Percentiles rank a stretch among this genome's conserved stretches.
These are phyloP conservation scores for Halcyon smyrnensis DNA, from an alignment of 2,797 vertebrate species.

Conservation along the genomic window DNA sequence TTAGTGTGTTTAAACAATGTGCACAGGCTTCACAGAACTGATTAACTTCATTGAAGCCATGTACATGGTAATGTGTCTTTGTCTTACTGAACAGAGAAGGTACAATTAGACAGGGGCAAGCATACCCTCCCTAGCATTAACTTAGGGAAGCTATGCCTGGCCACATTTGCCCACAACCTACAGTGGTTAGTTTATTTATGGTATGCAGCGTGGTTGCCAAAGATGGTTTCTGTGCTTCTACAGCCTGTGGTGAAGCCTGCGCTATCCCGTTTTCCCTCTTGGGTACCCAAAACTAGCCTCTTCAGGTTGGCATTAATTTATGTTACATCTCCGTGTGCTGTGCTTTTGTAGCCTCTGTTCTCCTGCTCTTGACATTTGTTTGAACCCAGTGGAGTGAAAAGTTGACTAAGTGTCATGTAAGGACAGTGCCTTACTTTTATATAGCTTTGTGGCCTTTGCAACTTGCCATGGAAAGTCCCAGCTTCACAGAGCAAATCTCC, in stretches of 20 bases:
- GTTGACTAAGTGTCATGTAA: neutral
- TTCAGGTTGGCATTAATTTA: neutral
- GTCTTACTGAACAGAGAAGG: neutral
- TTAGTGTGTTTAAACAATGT: conserved; percentile 10
- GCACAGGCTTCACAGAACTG: neutral
- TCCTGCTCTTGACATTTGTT: neutral
- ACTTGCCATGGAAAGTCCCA: neutral
- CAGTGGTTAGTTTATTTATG: neutral
- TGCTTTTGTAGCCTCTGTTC: neutral
- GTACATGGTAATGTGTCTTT: neutral
- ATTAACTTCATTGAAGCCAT: conserved; percentile 29
- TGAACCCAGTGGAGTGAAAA: neutral
- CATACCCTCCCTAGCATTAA: neutral
- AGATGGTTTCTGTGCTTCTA: neutral
- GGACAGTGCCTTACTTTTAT: neutral
- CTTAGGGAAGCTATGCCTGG: neutral
- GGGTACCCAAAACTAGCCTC: neutral
- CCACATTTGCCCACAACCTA: neutral
- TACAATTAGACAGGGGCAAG: neutral
- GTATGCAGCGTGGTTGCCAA: neutral
- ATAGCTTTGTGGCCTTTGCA: neutral
- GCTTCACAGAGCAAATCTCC: neutral
- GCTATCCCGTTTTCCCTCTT: neutral
- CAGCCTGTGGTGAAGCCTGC: neutral
- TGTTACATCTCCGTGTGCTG: neutral